Percentiles rank a stretch among this genome's conserved stretches.
Conservation (phyloP, 2,888 invertebrate genomes). For the Buathra laborator region DNA sequence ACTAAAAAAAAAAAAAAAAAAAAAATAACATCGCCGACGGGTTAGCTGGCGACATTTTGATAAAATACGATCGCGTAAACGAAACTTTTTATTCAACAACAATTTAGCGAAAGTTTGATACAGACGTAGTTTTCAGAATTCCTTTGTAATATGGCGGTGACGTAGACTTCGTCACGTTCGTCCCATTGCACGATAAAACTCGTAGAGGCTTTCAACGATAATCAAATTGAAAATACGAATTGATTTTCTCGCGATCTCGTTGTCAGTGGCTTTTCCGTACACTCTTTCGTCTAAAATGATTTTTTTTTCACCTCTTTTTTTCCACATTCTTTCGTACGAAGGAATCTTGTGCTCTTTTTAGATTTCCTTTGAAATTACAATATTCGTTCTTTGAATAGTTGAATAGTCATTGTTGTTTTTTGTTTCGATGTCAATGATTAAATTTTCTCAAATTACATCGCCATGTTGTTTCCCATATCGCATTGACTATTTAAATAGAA, state of each 20-base stretch:
- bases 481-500: no score
- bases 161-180: neutral
- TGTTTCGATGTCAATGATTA: no score
- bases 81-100: neutral
- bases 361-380: neutral
- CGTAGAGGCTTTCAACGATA: conserved; percentile 44
- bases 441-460: no score
- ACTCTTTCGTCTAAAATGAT: neutral
- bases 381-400: neutral
- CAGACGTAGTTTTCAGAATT: neutral
- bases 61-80: neutral
- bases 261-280: conserved; percentile 20
- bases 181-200: neutral
- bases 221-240: conserved; percentile 32
- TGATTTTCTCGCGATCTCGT: neutral
- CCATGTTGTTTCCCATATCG: no score
- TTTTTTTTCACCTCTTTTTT: conserved; percentile 11
- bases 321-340: neutral
- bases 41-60: no score
- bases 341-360: neutral
- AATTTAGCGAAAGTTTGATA: neutral
- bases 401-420: no score
- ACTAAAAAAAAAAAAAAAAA: no score
- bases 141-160: neutral
- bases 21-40: no score